Conservation (phyloP, 2,888 invertebrate species). For the Xestia rhomboidea region DNA sequence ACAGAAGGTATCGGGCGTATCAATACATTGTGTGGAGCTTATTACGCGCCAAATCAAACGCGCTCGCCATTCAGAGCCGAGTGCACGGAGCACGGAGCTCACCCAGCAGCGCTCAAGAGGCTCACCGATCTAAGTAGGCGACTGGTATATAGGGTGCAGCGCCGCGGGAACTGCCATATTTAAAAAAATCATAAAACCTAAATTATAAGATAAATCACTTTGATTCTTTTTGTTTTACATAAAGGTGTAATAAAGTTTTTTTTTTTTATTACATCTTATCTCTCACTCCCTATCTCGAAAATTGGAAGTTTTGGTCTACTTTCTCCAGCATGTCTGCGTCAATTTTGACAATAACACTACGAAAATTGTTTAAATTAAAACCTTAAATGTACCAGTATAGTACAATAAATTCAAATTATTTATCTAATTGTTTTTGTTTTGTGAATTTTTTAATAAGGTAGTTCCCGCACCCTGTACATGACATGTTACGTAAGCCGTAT, state of each 20-base stretch:
- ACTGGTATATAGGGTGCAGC: background rate
- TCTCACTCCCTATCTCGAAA: background rate
- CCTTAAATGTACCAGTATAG: background rate
- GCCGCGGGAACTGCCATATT: background rate
- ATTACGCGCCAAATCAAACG: conserved; percentile 46
- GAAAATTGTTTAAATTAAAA: background rate
- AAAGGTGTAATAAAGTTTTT: background rate
- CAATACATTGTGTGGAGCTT: conserved; percentile 48
- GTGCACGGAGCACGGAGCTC: conserved; percentile 3
- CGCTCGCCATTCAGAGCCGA: conserved; percentile 35
- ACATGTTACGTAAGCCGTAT: conserved; percentile 16
- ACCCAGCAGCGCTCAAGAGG: conserved; percentile 15
- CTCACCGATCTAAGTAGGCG: conserved; percentile 29
- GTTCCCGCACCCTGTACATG: background rate
- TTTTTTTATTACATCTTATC: background rate
- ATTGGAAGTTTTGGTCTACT: too few relatives aligned
- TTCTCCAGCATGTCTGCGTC: too few relatives aligned
- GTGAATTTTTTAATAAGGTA: background rate
- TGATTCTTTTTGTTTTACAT: background rate
- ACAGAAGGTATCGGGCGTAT: conserved; percentile 48
- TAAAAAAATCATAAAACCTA: background rate
- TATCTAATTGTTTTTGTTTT: background rate
- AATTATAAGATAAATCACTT: background rate
- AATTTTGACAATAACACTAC: too few relatives aligned
- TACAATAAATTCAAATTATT: background rate